These are phyloP conservation scores for Alouatta palliata DNA, from an alignment of 2,113 vertebrate genomes.

Conservation along the genomic window DNA sequence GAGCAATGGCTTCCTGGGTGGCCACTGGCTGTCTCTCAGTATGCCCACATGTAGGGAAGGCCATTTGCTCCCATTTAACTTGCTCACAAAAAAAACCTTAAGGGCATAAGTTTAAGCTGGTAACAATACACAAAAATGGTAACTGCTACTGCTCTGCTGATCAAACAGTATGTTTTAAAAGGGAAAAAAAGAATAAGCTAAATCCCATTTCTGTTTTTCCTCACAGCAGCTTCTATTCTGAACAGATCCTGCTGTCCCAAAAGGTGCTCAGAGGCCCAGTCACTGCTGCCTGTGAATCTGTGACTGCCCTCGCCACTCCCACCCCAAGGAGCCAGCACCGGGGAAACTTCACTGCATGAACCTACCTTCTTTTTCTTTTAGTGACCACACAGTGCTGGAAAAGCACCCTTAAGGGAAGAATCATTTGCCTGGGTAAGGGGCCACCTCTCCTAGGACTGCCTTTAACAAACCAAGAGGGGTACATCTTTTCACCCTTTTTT, in stretches of 20 bases:
- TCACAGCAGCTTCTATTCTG: not conserved
- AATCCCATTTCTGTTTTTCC: not conserved
- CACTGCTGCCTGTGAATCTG: not conserved
- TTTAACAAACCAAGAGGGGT: not conserved
- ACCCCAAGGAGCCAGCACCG: not conserved
- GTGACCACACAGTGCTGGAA: too few relatives aligned
- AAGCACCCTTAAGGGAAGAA: not conserved
- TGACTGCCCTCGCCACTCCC: too few relatives aligned
- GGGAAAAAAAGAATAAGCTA: not conserved
- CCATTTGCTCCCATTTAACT: not conserved
- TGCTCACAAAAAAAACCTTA: not conserved
- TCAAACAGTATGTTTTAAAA: not conserved
- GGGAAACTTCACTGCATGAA: accelerated
- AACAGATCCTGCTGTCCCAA: not conserved
- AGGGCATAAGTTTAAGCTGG: not conserved
- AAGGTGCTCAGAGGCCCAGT: not conserved
- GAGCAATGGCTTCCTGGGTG: not conserved
- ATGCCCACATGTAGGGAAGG: accelerated
- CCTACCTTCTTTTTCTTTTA: not conserved
- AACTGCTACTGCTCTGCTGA: not conserved
- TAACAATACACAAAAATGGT: not conserved
- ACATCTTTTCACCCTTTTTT: not conserved
- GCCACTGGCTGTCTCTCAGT: accelerated
- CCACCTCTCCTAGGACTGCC: too few relatives aligned
- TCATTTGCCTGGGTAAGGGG: too few relatives aligned